phyloP scores from a whole-genome alignment of 30 jellyfish, hydroid and myxozoan genomes.

The Aurelia coerulea region DNA sequence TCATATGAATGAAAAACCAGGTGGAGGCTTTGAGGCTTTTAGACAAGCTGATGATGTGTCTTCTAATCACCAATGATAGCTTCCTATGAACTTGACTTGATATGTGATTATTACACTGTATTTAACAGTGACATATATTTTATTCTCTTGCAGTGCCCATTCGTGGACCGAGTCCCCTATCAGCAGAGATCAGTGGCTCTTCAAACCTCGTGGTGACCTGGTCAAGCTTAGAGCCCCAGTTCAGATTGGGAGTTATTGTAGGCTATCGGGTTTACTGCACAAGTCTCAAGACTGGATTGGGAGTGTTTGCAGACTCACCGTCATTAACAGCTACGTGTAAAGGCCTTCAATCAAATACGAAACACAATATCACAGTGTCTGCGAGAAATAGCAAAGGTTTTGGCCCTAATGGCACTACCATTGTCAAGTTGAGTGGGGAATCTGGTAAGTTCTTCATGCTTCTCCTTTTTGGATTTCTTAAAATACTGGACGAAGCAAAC shows the following conservation, averaged over 20 bases:
- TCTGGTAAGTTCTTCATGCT: background rate
- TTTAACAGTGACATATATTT: too few relatives aligned
- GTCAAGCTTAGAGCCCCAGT: slow-evolving; percentile 14
- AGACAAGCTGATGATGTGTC: too few relatives aligned
- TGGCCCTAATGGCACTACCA: slow-evolving; percentile 13
- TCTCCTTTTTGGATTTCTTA: too few relatives aligned
- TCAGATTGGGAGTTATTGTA: slow-evolving; percentile 16
- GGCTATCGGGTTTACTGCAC: slow-evolving; percentile 41
- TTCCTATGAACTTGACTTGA: too few relatives aligned
- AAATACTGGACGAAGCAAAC: too few relatives aligned
- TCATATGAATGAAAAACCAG: too few relatives aligned
- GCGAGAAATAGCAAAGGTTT: slow-evolving; percentile 21
- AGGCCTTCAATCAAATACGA: background rate
- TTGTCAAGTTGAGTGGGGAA: slow-evolving; percentile 5
- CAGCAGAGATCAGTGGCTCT: slow-evolving; percentile 26
- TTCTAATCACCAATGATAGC: too few relatives aligned
- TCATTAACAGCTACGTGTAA: background rate
- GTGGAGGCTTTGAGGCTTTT: too few relatives aligned
- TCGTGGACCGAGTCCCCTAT: slow-evolving; percentile 22
- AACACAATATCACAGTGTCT: background rate
- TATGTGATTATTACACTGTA: too few relatives aligned
- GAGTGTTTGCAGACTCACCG: background rate
- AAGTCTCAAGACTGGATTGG: background rate
- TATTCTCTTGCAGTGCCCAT: slow-evolving; percentile 3
- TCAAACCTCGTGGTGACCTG: slow-evolving; percentile 2